phyloP scores from a whole-genome alignment of 2,888 invertebrate species.

The Ochropleura plecta region DNA sequence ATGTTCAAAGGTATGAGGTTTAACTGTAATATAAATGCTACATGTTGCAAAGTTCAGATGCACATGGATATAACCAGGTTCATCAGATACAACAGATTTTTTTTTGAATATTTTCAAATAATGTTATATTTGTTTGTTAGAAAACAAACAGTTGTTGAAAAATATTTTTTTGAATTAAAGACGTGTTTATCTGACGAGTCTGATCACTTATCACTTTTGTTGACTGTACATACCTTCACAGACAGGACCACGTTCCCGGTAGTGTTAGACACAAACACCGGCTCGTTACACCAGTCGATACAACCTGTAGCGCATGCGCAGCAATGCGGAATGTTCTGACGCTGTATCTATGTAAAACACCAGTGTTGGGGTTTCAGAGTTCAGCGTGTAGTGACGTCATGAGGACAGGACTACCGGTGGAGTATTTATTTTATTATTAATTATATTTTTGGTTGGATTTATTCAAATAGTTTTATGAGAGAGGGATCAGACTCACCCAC shows the following conservation, averaged over 20 bases:
- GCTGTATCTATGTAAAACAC: not conserved
- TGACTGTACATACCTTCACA: not conserved
- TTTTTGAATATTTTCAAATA: too few species aligned
- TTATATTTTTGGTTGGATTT: not conserved
- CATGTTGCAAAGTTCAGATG: not conserved
- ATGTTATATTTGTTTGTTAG: too few species aligned
- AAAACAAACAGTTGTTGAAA: too few species aligned
- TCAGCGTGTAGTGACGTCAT: not conserved
- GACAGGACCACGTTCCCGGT: not conserved
- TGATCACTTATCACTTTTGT: too few species aligned
- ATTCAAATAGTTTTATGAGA: not conserved
- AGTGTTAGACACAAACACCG: conserved; percentile 1
- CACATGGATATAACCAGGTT: too few species aligned
- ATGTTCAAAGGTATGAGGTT: not conserved
- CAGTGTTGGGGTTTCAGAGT: not conserved
- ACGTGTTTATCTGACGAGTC: too few species aligned
- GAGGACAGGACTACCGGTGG: not conserved
- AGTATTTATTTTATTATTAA: not conserved
- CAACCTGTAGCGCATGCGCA: not conserved
- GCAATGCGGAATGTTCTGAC: not conserved
- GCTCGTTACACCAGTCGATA: not conserved
- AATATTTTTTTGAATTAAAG: too few species aligned
- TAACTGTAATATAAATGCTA: not conserved
- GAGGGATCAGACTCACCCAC: not conserved
- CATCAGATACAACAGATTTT: too few species aligned